Base-by-base conservation (phyloP, 1,140 invertebrate genomes). In the Melipona quadrifasciata region DNA sequence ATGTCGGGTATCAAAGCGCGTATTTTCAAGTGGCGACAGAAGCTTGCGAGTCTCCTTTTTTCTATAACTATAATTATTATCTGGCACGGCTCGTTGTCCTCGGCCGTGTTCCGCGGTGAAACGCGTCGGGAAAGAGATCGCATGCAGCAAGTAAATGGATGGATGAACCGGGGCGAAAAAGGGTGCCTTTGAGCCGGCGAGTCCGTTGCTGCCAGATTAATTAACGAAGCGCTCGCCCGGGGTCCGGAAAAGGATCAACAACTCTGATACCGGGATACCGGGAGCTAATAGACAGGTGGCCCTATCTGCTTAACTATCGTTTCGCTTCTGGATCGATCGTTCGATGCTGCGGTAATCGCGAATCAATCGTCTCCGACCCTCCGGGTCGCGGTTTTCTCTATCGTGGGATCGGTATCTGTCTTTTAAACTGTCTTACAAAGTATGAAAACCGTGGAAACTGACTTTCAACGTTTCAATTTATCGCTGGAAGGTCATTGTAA, bases 211-310 rank as follows among this genome's bases (percentile, higher is more conserved):
- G 92, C 91, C 92, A 93, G 93, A 94, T 94, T 94, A 94, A 94
- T 94, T 94, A 94, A 94, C 92, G 93, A 92, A 94, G 92, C 92
- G 89, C 91, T 93, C 91, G 91, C 92, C 91, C 89, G 90, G 89
- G 89, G 91, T 90, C 91, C 86, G 84, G 88, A 87, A 87, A 87
- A 92, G 91, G 90, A 93, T 92, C 88, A 92, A 89, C 92, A 90
- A 91, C 90, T 89, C 87, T 85, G 87, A 90, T 91, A 89, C 87
- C 87, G 91, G 87, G 87, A 89, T 87, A 85, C 87, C 72, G 47
- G 64, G 85, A 81, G 85, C 88, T 91, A 92, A 91, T 91, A 90
- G 91, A 89, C 87, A 86, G 87, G 87, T 89, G 86, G 57, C 64
- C 67, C 87, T 87, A 87, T 82, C 87, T 86, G 80, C 81, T 89